Conservation (phyloP, 1,140 invertebrate genomes). For the Drosophila baimaii region DNA sequence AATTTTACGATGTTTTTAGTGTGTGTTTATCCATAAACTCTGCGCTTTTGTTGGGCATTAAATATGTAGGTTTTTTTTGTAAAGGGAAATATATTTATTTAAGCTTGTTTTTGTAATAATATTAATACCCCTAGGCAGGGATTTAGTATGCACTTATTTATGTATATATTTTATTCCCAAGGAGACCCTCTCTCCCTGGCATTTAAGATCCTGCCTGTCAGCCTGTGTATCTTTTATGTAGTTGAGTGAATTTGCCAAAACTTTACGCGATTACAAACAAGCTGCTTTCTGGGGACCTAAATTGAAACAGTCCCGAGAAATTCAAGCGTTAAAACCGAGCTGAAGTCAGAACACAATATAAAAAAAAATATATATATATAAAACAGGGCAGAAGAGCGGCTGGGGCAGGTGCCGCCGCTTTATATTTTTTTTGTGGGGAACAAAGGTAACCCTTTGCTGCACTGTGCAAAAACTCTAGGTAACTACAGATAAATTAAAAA, state of each 20-base stretch:
- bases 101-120: background rate
- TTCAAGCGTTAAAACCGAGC: slow-evolving; percentile 62
- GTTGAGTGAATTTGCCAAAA: slow-evolving; percentile 30
- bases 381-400: slow-evolving; percentile 3
- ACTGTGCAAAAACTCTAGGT: background rate
- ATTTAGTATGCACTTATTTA: no score
- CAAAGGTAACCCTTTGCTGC: background rate
- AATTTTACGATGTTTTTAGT: background rate
- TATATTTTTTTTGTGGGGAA: slow-evolving; percentile 1
- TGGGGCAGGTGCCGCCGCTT: slow-evolving; percentile 20
- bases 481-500: background rate
- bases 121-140: no score
- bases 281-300: slow-evolving; percentile 10
- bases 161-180: background rate
- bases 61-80: no score
- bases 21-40: background rate
- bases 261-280: slow-evolving; percentile 54
- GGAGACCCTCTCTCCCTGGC: background rate
- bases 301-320: slow-evolving; percentile 57
- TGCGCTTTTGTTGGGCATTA: background rate
- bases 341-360: slow-evolving; percentile 37
- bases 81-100: background rate
- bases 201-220: no score
- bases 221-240: slow-evolving; percentile 8
- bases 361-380: slow-evolving; percentile 9